Evolutionary conservation across 2,888 invertebrate genomes (phyloP), one percentile per base, ranked within the genome.

Genomic region (Parasteatoda lunata): DNA sequence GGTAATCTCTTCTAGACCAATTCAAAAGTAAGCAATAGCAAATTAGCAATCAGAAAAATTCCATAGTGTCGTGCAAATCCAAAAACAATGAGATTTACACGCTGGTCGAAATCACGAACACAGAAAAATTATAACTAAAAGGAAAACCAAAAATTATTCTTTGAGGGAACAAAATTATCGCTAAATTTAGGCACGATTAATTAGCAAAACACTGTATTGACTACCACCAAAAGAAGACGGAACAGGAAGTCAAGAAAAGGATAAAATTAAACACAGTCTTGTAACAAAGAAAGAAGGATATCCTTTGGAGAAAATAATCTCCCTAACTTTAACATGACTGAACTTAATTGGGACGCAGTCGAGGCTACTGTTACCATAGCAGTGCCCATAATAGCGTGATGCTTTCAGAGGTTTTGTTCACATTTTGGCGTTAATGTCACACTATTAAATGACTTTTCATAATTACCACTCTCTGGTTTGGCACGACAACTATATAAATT

Each of bases 261-360:
- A 73, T n/a, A 54, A 81, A 81, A 81, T 81, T 81, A 81, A 81
- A 75, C 73, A 75, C 54, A 69, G 68, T 81, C 73, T 81, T 81
- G 68, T 69, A 81, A 59, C 68, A 73, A 81, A 75, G 81, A 81
- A 81, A 80, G 69, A 59, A 69, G 68, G 65, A 47, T 81, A 75
- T 66, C 81, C 65, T 54, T 13, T 47, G 48, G 69, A 68, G 68
- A 81, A 81, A 75, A 69, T 68, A 81, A 73, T 48, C 59, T 13
- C 48, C 30, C 51, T 8, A 30, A 54, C n/a, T 13, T 54, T 9
- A 73, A 72, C 80, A 72, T 66, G 73, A 73, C 75, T 73, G 75
- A 69, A 68, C 54, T 76, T 73, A 75, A 68, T 81, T 81, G 54
- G 59, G 64, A 75, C 65, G 68, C 81, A 75, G 73, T 75, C 68